These are phyloP conservation scores for Corythornis madagascariensis DNA, from an alignment of 2,113 vertebrate genomes.

Conservation along the genomic window DNA sequence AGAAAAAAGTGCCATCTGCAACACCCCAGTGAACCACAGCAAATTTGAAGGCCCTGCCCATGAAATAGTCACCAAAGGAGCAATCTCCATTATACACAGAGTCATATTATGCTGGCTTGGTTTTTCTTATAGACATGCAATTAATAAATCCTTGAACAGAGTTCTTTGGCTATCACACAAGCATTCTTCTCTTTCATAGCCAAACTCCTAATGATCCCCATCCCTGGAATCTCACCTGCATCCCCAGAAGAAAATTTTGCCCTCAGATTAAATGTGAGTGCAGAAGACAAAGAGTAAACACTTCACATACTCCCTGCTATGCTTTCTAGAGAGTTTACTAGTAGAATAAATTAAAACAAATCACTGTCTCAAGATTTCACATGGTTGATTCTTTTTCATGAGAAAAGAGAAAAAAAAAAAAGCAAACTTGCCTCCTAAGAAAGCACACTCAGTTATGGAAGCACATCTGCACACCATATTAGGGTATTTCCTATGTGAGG, in stretches of 20 bases:
- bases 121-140: background rate
- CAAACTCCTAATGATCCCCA: background rate
- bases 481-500: background rate
- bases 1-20: background rate
- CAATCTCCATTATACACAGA: background rate
- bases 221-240: background rate
- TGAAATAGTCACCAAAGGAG: background rate
- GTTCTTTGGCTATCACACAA: background rate
- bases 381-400: background rate
- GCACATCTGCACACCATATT: background rate
- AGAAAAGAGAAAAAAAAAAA: background rate
- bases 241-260: background rate
- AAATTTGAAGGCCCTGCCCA: background rate
- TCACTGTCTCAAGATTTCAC: background rate
- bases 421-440: background rate
- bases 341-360: background rate
- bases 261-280: background rate
- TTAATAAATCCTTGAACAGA: background rate
- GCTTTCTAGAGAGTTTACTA: background rate
- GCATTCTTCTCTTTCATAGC: background rate
- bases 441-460: background rate
- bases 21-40: background rate
- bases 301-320: background rate
- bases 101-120: background rate
- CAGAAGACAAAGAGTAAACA: background rate